A percentile compares a stretch with the other conserved stretches of the same genome.
Conservation (phyloP, 2,113 vertebrate genomes). For the Maccullochella peelii region DNA sequence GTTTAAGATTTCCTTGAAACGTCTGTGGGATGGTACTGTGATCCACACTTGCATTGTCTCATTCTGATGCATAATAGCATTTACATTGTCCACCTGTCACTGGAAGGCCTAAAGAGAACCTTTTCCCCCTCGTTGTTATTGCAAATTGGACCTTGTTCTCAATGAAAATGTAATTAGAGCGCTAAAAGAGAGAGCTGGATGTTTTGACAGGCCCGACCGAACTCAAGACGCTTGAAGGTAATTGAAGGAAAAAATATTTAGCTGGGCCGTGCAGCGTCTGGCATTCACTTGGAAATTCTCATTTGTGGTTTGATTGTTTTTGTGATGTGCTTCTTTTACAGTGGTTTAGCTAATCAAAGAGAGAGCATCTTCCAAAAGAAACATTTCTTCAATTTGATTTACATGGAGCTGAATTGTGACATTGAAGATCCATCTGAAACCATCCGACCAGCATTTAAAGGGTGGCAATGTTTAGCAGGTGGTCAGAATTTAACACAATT, state of each 20-base stretch:
- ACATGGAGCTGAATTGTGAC: background rate
- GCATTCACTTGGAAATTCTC: slow-evolving; percentile 23
- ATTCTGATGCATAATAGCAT: slow-evolving; percentile 9
- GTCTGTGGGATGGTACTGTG: background rate
- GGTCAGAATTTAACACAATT: background rate
- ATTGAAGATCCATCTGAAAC: background rate
- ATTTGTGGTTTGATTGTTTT: slow-evolving; percentile 34
- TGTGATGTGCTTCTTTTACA: background rate
- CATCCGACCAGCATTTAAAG: background rate
- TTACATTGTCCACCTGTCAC: slow-evolving; percentile 52
- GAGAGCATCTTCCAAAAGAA: background rate
- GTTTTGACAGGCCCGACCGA: slow-evolving; percentile 46
- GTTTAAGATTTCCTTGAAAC: slow-evolving; percentile 17
- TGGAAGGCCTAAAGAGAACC: slow-evolving; percentile 38
- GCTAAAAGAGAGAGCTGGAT: slow-evolving; percentile 42
- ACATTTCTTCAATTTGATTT: background rate
- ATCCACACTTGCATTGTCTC: slow-evolving; percentile 1
- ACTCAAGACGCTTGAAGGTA: slow-evolving; percentile 39
- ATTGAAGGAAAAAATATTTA: slow-evolving; percentile 59
- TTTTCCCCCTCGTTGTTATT: slow-evolving; percentile 38
- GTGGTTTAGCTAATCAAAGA: slow-evolving; percentile 5
- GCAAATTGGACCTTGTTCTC: slow-evolving; percentile 67
- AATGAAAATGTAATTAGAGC: slow-evolving; percentile 70
- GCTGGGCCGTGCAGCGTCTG: background rate
- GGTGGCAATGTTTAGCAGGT: background rate